A percentile compares a stretch with the other conserved stretches of the same genome.
Evolutionary conservation across 2,797 vertebrate species (phyloP).

Genomic region (Sebastolobus altivelis): DNA sequence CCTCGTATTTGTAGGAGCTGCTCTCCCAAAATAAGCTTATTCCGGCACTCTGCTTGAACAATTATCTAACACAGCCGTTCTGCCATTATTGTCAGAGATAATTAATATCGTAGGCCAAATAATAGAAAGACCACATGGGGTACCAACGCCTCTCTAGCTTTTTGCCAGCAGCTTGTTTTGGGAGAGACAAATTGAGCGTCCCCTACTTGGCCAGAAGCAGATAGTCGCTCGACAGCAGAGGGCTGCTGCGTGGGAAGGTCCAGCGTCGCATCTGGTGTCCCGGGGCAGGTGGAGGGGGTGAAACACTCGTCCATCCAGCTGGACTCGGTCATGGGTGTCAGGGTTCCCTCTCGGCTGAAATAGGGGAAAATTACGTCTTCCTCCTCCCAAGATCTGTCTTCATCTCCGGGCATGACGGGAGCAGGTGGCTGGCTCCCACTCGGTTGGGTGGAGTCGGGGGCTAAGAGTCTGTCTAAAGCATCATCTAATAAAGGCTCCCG

Average conservation of each 20-base stretch:
- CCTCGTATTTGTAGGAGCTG: conserved; percentile 22
- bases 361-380: conserved; percentile 71
- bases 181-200: conserved; percentile 68
- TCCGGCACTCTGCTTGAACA: conserved; percentile 21
- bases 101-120: conserved; percentile 40
- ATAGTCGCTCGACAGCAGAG: conserved; percentile 87
- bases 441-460: conserved; percentile 45
- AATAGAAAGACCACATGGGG: conserved; percentile 44
- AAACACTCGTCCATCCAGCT: conserved; percentile 83
- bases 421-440: conserved; percentile 55
- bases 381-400: conserved; percentile 73
- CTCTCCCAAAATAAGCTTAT: conserved; percentile 76
- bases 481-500: conserved; percentile 69
- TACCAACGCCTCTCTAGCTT: conserved; percentile 34
- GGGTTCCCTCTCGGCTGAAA: conserved; percentile 64
- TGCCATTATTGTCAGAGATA: conserved; percentile 30
- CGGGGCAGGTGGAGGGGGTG: conserved; percentile 77
- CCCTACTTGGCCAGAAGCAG: conserved; percentile 95
- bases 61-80: conserved; percentile 3
- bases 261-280: conserved; percentile 75
- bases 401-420: conserved; percentile 51
- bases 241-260: conserved; percentile 82
- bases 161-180: conserved; percentile 75
- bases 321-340: conserved; percentile 81
- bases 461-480: conserved; percentile 76